A percentile compares a stretch with the other conserved stretches of the same genome.
These are phyloP conservation scores for Gyps fulvus DNA, from an alignment of 2,113 vertebrate genomes.

Conservation along the genomic window DNA sequence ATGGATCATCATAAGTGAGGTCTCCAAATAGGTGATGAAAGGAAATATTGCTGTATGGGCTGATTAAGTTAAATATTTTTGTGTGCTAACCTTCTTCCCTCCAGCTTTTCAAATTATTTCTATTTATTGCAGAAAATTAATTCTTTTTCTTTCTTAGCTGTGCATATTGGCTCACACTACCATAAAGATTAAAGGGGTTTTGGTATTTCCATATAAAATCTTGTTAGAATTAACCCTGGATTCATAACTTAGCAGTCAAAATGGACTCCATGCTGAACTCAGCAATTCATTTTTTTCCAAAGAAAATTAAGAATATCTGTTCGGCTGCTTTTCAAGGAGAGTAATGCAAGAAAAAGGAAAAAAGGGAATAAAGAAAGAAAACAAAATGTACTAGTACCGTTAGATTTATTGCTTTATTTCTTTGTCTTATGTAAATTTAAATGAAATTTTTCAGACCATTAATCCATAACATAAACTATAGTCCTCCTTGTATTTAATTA, in stretches of 20 bases:
- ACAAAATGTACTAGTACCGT: neutral
- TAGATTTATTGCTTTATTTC: constrained; percentile 6
- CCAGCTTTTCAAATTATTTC: neutral
- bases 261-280: neutral
- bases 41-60: neutral
- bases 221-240: neutral
- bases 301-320: neutral
- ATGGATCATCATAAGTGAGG: neutral
- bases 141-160: neutral
- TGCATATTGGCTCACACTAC: neutral
- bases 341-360: neutral
- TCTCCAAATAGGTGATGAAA: neutral
- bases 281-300: neutral
- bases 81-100: neutral
- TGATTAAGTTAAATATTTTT: neutral
- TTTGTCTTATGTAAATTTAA: constrained; percentile 13
- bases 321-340: neutral
- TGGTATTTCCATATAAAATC: neutral
- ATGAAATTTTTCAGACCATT: neutral
- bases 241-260: neutral
- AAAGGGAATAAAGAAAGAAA: neutral
- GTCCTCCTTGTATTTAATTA: neutral
- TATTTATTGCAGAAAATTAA: neutral
- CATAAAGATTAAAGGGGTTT: neutral
- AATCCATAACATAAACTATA: neutral